Base-by-base conservation (phyloP, 1,140 invertebrate genomes). In the Drosophila bipectinata region DNA sequence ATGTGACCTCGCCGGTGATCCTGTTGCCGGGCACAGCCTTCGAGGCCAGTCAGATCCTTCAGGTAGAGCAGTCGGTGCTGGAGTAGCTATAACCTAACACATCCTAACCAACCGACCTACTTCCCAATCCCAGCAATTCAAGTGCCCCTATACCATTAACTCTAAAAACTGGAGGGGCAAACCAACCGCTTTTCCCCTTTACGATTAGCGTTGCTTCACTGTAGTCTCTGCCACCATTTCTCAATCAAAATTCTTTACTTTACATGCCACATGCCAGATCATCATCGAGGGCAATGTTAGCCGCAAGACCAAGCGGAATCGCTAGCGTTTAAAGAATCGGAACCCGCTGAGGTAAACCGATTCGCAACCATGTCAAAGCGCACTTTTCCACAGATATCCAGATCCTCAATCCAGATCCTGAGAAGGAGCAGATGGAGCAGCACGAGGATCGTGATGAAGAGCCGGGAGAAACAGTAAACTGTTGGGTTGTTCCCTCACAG, bases 1-100 rank as follows among this genome's bases (percentile, higher is more conserved):
- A 97, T 90, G 97, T 99, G 1, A 95, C 95, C 59, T 94, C 95
- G 77, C 97, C 96, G 44, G 96, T 98, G 24, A 95, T 96, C 79
- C 93, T 99, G 30, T 92, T 97, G 68, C 96, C 97, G 30, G 97
- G 97, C 39, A 97, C 96, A 5, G 88, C 88, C 5, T 92, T 80
- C 18, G 91, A 92, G 55, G 91, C 91, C 37, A 92, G 91, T 54
- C 91, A 92, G 77, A 92, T 92, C 49, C 71, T 92, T 26, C 91
- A 92, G 87, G 91, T 92, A 44, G 24, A 52, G 18, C 52, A 58
- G 62, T 21, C 53, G 15, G 18, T 28, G 39, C 8, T 39, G 47
- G 30, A 45, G 30, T 55, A 56, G 44, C 14, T 14, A 49, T n/a
- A 61, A 44, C 30, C 48, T 24, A 59, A 73, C 51, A 49, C 32